Evolutionary conservation across 2,888 invertebrate species (phyloP).

Genomic region (Microlaimidae sp.): DNA sequence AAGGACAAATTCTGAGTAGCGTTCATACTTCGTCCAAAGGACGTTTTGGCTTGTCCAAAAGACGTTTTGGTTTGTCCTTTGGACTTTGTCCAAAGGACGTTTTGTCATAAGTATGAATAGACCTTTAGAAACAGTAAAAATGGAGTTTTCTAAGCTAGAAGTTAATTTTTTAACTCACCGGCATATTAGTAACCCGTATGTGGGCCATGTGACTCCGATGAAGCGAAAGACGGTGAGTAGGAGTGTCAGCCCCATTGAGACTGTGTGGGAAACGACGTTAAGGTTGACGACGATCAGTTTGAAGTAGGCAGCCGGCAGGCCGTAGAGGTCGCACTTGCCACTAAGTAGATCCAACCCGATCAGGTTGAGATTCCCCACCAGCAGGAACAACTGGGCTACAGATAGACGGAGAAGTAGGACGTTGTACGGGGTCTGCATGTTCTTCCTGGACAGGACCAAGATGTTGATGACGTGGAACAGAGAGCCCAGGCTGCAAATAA

Average conservation of each 20-base stretch:
- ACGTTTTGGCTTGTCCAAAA: no score
- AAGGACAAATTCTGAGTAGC: no score
- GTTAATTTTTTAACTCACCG: no score
- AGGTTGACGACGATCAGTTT: neutral
- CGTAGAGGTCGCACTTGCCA: no score
- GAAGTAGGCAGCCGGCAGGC: neutral
- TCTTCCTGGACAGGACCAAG: neutral
- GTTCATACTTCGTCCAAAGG: no score
- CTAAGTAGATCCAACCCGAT: no score
- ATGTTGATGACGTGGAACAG: neutral
- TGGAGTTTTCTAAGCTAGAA: no score
- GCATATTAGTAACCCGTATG: no score
- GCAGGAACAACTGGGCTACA: slow-evolving; percentile 3
- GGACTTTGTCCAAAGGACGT: no score
- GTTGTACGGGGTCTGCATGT: neutral
- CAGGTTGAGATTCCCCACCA: neutral
- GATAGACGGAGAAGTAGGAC: neutral
- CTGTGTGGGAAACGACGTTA: neutral
- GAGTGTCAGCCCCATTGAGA: neutral
- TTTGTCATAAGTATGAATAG: no score
- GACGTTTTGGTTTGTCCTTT: no score
- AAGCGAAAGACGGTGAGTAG: neutral
- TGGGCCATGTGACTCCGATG: neutral
- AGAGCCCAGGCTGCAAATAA: neutral
- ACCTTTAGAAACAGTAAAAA: no score